Percentiles rank a stretch among this genome's conserved stretches.
Conservation (phyloP, 2,113 vertebrate species). For the Sciurus niger region DNA sequence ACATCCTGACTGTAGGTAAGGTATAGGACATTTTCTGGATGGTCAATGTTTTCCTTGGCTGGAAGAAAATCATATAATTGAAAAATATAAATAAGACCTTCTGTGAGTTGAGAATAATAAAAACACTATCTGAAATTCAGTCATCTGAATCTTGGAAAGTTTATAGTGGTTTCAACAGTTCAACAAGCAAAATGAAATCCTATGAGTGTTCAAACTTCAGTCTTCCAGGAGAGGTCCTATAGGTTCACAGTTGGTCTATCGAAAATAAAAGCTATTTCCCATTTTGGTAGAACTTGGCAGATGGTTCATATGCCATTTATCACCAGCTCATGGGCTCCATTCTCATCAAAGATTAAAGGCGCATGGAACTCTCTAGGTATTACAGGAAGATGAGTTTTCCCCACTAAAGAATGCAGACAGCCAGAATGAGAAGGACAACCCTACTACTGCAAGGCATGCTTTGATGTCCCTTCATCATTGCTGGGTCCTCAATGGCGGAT, state of each 20-base stretch:
- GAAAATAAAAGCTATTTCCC: slow-evolving; percentile 42
- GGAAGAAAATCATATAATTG: slow-evolving; percentile 18
- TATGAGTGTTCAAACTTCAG: slow-evolving; percentile 14
- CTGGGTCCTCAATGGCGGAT: slow-evolving; percentile 96
- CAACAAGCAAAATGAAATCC: slow-evolving; percentile 54
- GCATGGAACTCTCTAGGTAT: slow-evolving; percentile 93
- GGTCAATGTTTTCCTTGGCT: slow-evolving; percentile 43
- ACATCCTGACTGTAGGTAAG: not conserved
- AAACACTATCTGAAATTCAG: slow-evolving; percentile 60
- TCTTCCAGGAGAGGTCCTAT: not conserved
- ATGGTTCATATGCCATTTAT: slow-evolving; percentile 92
- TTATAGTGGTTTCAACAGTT: not conserved
- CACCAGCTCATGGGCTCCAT: slow-evolving; percentile 93
- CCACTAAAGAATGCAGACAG: slow-evolving; percentile 98
- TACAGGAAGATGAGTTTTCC: slow-evolving; percentile 97
- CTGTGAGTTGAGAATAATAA: slow-evolving; percentile 33
- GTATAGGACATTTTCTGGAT: slow-evolving; percentile 54
- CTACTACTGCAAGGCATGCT: slow-evolving; percentile 95
- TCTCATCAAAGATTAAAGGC: slow-evolving; percentile 92
- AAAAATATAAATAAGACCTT: slow-evolving; percentile 88
- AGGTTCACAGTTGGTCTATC: slow-evolving; percentile 56
- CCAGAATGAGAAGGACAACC: slow-evolving; percentile 98
- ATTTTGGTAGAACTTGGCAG: not conserved
- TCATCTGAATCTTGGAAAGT: not conserved
- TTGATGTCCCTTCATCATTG: slow-evolving; percentile 98